Evolutionary conservation across 2,797 vertebrate genomes (phyloP).

Genomic region (Falco berigora): DNA sequence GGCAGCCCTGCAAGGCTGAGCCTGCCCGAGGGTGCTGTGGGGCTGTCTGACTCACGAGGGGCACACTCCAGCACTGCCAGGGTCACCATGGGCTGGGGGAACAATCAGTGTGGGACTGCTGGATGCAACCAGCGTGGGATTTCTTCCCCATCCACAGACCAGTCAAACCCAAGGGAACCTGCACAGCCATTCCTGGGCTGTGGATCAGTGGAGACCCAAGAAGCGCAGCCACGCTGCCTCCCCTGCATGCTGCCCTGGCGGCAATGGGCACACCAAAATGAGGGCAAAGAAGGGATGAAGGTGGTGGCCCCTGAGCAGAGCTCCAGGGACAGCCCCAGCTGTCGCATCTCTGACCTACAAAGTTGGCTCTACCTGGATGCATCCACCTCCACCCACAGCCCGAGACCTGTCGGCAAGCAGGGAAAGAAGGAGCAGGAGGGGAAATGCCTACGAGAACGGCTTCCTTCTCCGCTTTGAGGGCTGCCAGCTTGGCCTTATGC

Average conservation of each 20-base stretch:
- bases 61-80: too few relatives aligned
- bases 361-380: too few relatives aligned
- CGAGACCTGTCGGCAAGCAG: accelerated
- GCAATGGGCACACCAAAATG: accelerated
- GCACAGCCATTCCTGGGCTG: too few relatives aligned
- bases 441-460: slow-evolving; percentile 51
- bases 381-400: not conserved
- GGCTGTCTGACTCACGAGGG: too few relatives aligned
- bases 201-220: not conserved
- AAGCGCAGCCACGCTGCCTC: not conserved
- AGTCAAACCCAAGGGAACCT: not conserved
- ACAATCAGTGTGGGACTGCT: not conserved
- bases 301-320: not conserved
- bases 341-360: not conserved
- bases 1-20: not conserved
- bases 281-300: too few relatives aligned
- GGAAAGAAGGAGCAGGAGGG: not conserved
- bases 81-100: not conserved
- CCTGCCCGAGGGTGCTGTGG: not conserved
- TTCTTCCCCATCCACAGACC: not conserved
- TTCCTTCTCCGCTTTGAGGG: slow-evolving; percentile 69
- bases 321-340: not conserved
- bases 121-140: too few relatives aligned
- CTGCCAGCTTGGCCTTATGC: slow-evolving; percentile 43
- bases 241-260: not conserved